Evolutionary conservation across 1,140 invertebrate species (phyloP), one percentile per base, ranked within the genome.

Genomic region (Eueides isabella): DNA sequence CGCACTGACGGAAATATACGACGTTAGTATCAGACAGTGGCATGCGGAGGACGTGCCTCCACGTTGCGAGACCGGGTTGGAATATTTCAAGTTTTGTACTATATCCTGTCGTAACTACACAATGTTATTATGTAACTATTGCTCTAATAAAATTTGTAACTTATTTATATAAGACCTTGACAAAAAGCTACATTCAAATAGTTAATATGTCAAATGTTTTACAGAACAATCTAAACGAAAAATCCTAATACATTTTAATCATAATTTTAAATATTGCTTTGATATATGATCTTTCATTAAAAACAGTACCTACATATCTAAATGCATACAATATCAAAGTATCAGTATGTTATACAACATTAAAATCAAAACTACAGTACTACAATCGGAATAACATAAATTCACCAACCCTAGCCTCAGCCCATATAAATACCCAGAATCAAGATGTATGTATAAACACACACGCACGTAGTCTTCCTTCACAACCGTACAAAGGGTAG

Each of bases 401-500:
- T 26, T 4, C 11, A 55, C 1, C 82, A 86, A 48, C 85, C 85
- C 81, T 83, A 77, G 16, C 23, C 28, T 29, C 61, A 74, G 63
- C 75, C 64, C 80, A 86, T 85, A 84, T 82, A 85, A 85, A 88
- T 83, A 84, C 84, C 74, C 81, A 82, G 80, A 83, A 83, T 86
- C 88, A 89, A 88, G 81, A 86, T 82, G 76, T 81, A 84, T 78
- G 76, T 79, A 85, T 76, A 84, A 80, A 82, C 79, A 76, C 76
- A 81, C 76, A 85, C 76, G 80, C 74, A 71, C 74, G 61, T 76
- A 79, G 72, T 85, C 79, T 83, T 81, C 64, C 26, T 62, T 71
- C 78, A 79, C 84, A 84, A 80, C 74, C 80, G 75, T 79, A 85
- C 86, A 90, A 90, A 86, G 85, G 84, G 74, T 83, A 86, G 88